Evolutionary conservation across 2,888 invertebrate species (phyloP).

Genomic region (Pollenia labialis): DNA sequence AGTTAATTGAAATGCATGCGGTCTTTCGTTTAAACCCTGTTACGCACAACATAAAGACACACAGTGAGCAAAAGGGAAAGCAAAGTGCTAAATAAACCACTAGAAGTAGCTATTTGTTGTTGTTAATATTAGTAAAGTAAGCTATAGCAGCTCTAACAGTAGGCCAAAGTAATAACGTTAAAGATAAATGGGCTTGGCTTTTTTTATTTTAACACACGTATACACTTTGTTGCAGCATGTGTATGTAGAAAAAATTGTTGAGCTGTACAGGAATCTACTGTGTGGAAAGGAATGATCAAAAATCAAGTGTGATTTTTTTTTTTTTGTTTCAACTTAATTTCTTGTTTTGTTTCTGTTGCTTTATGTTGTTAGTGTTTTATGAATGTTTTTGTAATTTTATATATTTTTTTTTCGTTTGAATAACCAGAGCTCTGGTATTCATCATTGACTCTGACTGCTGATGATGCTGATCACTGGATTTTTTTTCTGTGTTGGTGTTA

Average conservation of each 20-base stretch:
- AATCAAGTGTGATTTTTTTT: constrained; percentile 43
- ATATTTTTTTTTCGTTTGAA: neutral
- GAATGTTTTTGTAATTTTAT: neutral
- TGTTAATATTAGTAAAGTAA: constrained; percentile 1
- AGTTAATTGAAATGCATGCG: constrained; percentile 76
- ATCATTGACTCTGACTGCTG: constrained; percentile 30
- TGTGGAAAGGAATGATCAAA: constrained; percentile 13
- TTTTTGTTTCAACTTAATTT: constrained; percentile 39
- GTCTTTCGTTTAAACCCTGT: constrained; percentile 48
- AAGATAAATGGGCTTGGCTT: constrained; percentile 61
- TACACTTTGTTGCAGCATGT: neutral
- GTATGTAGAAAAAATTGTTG: neutral
- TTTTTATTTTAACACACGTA: constrained; percentile 6
- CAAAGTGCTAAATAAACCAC: constrained; percentile 31
- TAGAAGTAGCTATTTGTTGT: constrained; percentile 33
- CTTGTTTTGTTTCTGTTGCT: constrained; percentile 5
- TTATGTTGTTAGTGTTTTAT: constrained; percentile 21
- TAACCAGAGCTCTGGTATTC: neutral
- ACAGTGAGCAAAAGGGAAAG: neutral
- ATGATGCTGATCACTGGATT: neutral
- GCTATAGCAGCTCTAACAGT: constrained; percentile 41
- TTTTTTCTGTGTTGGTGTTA: neutral
- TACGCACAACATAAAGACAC: neutral
- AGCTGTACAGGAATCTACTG: constrained; percentile 6
- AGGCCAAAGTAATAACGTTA: constrained; percentile 57